Conservation (phyloP, 2,797 vertebrate genomes). For the Hybognathus amarus region DNA sequence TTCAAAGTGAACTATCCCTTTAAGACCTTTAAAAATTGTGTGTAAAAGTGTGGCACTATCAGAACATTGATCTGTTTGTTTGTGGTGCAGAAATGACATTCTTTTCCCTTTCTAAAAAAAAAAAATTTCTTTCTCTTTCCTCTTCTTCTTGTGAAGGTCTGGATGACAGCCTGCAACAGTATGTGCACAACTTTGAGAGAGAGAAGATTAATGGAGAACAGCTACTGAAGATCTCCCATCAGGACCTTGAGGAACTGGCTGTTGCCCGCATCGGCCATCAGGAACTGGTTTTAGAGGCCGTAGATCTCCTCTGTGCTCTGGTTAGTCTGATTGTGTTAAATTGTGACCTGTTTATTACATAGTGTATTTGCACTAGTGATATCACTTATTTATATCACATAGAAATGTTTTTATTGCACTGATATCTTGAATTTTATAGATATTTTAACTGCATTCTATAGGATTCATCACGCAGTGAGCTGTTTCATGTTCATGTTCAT, state of each 20-base stretch:
- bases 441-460: too few species aligned
- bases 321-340: constrained; percentile 76
- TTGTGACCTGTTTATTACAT: neutral
- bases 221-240: constrained; percentile 93
- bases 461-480: too few species aligned
- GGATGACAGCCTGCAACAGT: constrained; percentile 92
- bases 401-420: too few species aligned
- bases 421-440: too few species aligned
- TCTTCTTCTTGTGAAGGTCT: constrained; percentile 38
- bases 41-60: neutral
- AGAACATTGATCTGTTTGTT: neutral
- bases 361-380: too few species aligned
- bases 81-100: neutral
- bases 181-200: constrained; percentile 90
- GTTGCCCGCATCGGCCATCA: constrained; percentile 96
- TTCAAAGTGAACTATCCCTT: too few species aligned
- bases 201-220: constrained; percentile 97
- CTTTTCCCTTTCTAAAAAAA: neutral
- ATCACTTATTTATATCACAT: too few species aligned
- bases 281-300: constrained; percentile 94
- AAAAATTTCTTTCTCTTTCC: neutral
- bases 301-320: constrained; percentile 96
- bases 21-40: too few species aligned
- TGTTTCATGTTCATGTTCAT: too few species aligned
- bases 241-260: constrained; percentile 95